A percentile compares a stretch with the other conserved stretches of the same genome.
These are phyloP conservation scores for Sciaenops ocellatus DNA, from an alignment of 2,797 vertebrate genomes.

Conservation along the genomic window DNA sequence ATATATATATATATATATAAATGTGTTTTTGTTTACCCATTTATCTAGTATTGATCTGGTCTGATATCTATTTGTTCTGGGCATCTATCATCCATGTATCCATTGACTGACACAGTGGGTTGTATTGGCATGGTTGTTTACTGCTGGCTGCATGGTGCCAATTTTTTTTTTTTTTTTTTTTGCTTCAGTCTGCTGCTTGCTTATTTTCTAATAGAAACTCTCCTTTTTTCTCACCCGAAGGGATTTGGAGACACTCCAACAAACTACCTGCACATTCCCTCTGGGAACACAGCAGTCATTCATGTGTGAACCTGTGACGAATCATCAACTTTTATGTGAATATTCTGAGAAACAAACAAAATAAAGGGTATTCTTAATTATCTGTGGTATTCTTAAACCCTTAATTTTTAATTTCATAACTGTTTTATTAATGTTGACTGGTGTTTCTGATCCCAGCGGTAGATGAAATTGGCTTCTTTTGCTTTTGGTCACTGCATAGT, in stretches of 20 bases:
- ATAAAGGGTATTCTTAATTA: neutral
- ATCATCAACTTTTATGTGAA: conserved; percentile 41
- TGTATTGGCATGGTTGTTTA: conserved; percentile 41
- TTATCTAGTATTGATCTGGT: neutral
- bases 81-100: conserved; percentile 5
- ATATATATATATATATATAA: too few species aligned
- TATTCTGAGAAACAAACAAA: conserved; percentile 15
- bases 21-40: neutral
- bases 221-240: conserved; percentile 28
- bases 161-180: conserved; percentile 9
- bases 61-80: conserved; percentile 4
- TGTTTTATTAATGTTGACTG: neutral
- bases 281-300: conserved; percentile 13
- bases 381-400: neutral
- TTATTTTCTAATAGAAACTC: conserved; percentile 56
- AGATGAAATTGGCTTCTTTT: conserved; percentile 17
- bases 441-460: neutral
- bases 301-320: conserved; percentile 44
- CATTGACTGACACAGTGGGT: conserved; percentile 19
- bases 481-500: conserved; percentile 12
- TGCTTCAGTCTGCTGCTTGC: conserved; percentile 36
- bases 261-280: conserved; percentile 48
- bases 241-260: conserved; percentile 38
- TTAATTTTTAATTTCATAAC: neutral
- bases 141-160: conserved; percentile 27